Conservation (phyloP, 2,888 invertebrate genomes). For the Rotaria socialis region DNA sequence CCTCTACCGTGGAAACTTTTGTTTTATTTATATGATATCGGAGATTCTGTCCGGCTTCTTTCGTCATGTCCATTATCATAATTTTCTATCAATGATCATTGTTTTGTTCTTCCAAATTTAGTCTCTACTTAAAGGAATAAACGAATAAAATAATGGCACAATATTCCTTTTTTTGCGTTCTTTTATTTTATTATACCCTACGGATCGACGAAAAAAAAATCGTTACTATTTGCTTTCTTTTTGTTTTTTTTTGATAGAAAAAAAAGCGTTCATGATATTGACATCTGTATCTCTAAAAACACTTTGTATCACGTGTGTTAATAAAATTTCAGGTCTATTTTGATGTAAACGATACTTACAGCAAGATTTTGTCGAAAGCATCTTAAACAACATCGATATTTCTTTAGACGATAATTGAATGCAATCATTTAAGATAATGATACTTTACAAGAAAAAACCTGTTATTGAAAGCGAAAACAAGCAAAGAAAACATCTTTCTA, state of each 20-base stretch:
- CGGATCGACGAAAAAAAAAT: too few species aligned
- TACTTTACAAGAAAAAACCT: neutral
- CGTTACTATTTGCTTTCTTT: too few species aligned
- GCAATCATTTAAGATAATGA: neutral
- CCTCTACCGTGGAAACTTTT: conserved; percentile 17
- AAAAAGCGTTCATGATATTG: neutral
- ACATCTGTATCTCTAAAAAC: neutral
- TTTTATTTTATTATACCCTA: too few species aligned
- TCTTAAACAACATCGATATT: neutral
- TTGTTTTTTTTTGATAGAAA: neutral
- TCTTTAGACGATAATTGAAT: neutral
- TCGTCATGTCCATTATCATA: neutral
- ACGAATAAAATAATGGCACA: too few species aligned
- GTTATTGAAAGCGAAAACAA: neutral
- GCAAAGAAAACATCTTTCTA: neutral
- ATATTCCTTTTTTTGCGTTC: neutral
- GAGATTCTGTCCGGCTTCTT: neutral
- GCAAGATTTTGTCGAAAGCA: neutral
- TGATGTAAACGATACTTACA: neutral
- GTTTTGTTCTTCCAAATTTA: too few species aligned
- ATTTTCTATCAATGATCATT: too few species aligned
- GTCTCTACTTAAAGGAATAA: too few species aligned
- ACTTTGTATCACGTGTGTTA: neutral
- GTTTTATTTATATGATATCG: neutral
- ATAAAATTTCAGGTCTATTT: neutral